Evolutionary conservation across 1,140 invertebrate genomes (phyloP).

Genomic region (Trinorchestia longiramus): DNA sequence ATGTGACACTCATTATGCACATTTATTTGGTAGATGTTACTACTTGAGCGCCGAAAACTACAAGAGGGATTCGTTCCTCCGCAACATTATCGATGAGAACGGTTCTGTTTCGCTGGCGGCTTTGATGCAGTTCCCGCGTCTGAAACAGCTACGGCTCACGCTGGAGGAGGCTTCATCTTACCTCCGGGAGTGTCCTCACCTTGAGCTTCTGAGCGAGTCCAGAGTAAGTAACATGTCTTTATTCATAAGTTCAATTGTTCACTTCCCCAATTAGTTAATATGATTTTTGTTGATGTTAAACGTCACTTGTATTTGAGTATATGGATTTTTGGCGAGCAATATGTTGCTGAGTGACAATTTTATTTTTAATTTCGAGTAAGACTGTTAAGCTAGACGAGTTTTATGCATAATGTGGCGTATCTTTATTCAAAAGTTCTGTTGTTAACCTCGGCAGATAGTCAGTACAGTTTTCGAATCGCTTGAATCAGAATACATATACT

Average conservation of each 20-base stretch:
- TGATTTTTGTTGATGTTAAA: neutral
- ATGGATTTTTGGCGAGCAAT: neutral
- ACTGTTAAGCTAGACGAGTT: neutral
- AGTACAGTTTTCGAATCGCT: no score
- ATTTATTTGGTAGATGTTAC: neutral
- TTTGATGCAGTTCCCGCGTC: neutral
- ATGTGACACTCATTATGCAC: neutral
- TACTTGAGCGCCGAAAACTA: slow-evolving; percentile 25
- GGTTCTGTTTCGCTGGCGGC: neutral
- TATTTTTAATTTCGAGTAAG: neutral
- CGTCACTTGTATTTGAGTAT: neutral
- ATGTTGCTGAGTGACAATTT: no score
- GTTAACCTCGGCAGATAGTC: no score
- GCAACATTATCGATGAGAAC: neutral
- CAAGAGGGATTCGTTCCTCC: neutral
- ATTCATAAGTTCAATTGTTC: neutral
- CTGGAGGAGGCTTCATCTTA: neutral
- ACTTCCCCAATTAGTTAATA: neutral
- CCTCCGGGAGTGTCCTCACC: neutral
- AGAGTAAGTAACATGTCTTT: neutral
- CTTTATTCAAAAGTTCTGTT: no score
- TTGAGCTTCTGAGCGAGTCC: neutral
- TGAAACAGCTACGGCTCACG: neutral
- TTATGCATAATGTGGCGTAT: neutral
- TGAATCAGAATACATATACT: no score